Evolutionary conservation across 2,797 vertebrate genomes (phyloP), one percentile per base, ranked within the genome.

Genomic region (Rhinogobio ventralis): DNA sequence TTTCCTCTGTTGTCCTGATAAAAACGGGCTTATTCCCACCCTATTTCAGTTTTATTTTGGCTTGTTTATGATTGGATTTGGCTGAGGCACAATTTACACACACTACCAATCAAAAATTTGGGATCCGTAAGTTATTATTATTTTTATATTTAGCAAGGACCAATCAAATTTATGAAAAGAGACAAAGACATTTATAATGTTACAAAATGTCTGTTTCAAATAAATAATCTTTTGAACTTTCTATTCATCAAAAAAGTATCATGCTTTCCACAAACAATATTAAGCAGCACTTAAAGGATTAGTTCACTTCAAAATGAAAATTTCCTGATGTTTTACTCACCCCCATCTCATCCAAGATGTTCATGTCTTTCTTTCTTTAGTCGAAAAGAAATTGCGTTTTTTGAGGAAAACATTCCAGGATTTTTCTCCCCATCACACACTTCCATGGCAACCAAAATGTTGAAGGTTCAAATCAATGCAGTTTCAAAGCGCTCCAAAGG

Each of bases 11-110:
- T 13, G 13, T 20, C 49, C 46, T 81, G 77, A 73, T 77, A 81
- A 83, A 88, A 86, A 81, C 71, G 76, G 76, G 55, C 72, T 80
- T 72, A 69, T 60, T 42, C 30, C 33, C 20, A 62, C 33, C 17
- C 7, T 3, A 2, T 81, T 72, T 81, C 19, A 19, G 28, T 71
- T 68, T 45, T 15, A 13, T 28, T 62, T 62, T 42, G 36, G 62
- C 36, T 25, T 20, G 45, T 68, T 39, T 1, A 19, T 81, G 11
- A 23, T 19, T 82, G 39, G 6, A 81, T 20, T 71, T 45, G 33
- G 17, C 46, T 53, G 6, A 28, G 14, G 6, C 67, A 60, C n/a
- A 42, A 28, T 57, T 39, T 57, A 36, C 28, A 75, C 17, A 75
- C 49, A 2, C 20, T 55, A 53, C 19, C 6, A 13, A 15, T 33